Percentiles rank a stretch among this genome's conserved stretches.
Evolutionary conservation across 2,888 invertebrate genomes (phyloP).

Genomic region (Idaea aversata): DNA sequence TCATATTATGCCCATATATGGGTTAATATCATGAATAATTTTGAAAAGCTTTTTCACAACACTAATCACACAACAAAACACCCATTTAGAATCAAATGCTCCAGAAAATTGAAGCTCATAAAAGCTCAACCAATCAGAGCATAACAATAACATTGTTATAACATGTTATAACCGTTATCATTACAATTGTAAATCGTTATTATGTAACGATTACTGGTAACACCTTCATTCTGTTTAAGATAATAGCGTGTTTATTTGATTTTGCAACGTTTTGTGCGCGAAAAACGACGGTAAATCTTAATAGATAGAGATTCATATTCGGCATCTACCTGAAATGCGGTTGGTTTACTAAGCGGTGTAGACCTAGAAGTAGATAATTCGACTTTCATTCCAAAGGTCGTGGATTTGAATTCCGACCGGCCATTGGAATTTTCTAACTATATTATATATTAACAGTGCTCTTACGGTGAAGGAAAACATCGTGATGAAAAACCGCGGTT

Average conservation of each 20-base stretch:
- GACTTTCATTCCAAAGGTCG: too few relatives aligned
- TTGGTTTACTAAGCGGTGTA: too few relatives aligned
- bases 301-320: too few relatives aligned
- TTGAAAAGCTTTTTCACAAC: background rate
- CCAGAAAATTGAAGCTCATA: conserved; percentile 16
- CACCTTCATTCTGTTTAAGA: conserved; percentile 53
- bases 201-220: conserved; percentile 57
- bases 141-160: conserved; percentile 32
- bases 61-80: background rate
- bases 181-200: conserved; percentile 55
- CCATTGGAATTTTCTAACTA: too few relatives aligned
- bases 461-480: too few relatives aligned
- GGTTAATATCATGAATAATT: background rate
- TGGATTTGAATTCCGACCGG: too few relatives aligned
- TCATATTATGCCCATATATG: too few relatives aligned
- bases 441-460: too few relatives aligned
- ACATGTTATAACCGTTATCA: conserved; percentile 40
- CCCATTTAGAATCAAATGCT: conserved; percentile 14
- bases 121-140: conserved; percentile 31
- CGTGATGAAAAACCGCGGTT: too few relatives aligned
- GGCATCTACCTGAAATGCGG: too few relatives aligned
- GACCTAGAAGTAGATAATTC: too few relatives aligned
- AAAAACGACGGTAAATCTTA: conserved; percentile 37
- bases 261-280: conserved; percentile 42
- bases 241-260: conserved; percentile 68